Conservation (phyloP, 2,113 vertebrate genomes). For the Cygnus buccinator region DNA sequence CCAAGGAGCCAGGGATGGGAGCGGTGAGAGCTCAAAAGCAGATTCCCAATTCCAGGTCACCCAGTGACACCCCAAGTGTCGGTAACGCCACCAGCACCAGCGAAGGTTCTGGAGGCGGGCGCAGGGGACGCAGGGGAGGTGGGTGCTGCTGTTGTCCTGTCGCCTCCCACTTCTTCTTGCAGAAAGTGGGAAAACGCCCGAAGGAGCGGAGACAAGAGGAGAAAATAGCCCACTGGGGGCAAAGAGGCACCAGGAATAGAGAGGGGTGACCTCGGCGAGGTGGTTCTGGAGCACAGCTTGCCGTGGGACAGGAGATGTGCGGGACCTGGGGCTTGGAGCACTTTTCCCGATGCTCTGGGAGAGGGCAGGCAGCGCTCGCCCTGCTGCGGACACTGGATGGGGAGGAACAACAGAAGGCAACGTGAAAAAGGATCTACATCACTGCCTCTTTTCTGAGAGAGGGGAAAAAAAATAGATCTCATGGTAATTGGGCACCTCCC, state of each 20-base stretch:
- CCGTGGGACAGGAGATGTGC: neutral
- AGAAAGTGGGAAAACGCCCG: neutral
- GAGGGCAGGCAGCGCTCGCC: neutral
- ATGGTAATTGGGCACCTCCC: neutral
- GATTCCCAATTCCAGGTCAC: neutral
- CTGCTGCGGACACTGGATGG: neutral
- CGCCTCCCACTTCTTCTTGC: neutral
- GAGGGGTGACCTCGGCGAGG: neutral
- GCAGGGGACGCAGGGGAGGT: neutral
- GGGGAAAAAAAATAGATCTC: neutral
- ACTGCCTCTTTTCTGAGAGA: neutral
- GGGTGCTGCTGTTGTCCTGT: neutral
- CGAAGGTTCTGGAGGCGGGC: neutral
- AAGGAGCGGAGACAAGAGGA: neutral
- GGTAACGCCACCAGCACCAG: neutral
- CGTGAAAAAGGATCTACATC: fast-evolving
- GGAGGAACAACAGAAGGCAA: neutral
- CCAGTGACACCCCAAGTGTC: neutral
- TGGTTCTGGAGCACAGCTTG: neutral
- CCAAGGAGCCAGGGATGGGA: neutral
- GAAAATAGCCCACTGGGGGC: neutral
- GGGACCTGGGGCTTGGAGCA: neutral
- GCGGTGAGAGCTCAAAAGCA: neutral
- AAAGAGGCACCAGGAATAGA: neutral
- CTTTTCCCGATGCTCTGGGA: fast-evolving